These are phyloP conservation scores for Dasypolia templi DNA, from an alignment of 2,888 invertebrate genomes.

Conservation along the genomic window DNA sequence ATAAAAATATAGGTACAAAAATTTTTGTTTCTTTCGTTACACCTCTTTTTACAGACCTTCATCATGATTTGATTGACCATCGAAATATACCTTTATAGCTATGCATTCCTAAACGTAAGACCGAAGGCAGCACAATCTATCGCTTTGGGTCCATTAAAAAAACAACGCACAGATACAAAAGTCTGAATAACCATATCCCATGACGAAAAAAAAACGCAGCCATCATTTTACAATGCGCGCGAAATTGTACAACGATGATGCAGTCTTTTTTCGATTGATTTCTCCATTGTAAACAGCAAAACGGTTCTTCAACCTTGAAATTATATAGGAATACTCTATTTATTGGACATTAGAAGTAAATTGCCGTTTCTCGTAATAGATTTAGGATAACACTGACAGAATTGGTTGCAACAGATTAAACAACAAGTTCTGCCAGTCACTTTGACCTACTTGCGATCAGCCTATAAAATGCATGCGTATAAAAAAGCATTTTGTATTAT, in stretches of 20 bases:
- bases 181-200: constrained; percentile 70
- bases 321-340: constrained; percentile 57
- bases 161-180: constrained; percentile 79
- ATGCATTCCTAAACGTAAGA: constrained; percentile 79
- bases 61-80: constrained; percentile 26
- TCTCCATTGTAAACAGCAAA: constrained; percentile 61
- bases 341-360: constrained; percentile 56
- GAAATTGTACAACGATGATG: constrained; percentile 78
- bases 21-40: not conserved
- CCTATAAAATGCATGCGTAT: constrained; percentile 43
- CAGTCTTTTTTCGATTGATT: constrained; percentile 68
- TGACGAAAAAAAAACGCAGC: constrained; percentile 70
- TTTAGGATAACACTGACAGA: constrained; percentile 66
- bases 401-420: constrained; percentile 67
- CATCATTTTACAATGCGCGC: constrained; percentile 74
- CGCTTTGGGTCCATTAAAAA: constrained; percentile 63
- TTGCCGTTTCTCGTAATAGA: constrained; percentile 62
- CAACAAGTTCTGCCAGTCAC: constrained; percentile 60
- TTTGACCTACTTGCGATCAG: constrained; percentile 57
- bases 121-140: constrained; percentile 58
- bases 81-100: constrained; percentile 40
- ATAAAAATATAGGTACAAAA: not conserved
- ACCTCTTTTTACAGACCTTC: not conserved
- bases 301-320: constrained; percentile 63
- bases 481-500: constrained; percentile 52